These are phyloP conservation scores for Diarsia brunnea DNA, from an alignment of 2,888 invertebrate genomes.

Conservation along the genomic window DNA sequence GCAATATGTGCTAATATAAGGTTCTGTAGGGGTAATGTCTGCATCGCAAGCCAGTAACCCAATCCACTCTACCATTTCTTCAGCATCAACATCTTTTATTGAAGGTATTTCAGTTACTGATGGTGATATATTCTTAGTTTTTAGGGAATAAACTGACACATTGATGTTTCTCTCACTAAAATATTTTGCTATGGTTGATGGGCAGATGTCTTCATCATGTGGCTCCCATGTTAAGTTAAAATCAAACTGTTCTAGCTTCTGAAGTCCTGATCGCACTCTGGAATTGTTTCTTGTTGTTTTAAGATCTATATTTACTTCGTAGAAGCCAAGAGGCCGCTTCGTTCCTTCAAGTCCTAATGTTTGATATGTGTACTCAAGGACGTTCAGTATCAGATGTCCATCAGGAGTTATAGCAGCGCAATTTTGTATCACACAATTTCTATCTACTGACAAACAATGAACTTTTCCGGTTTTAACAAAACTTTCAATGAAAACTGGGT, in stretches of 20 bases:
- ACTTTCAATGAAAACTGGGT: slow-evolving; percentile 80
- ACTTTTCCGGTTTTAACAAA: slow-evolving; percentile 82
- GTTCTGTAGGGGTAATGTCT: slow-evolving; percentile 74
- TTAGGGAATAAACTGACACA: slow-evolving; percentile 73
- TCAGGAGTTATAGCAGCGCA: slow-evolving; percentile 83
- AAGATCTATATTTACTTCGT: slow-evolving; percentile 81
- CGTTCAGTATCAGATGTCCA: slow-evolving; percentile 79
- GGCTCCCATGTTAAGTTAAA: slow-evolving; percentile 83
- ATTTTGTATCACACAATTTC: slow-evolving; percentile 82
- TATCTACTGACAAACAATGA: slow-evolving; percentile 78
- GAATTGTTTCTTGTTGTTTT: slow-evolving; percentile 74
- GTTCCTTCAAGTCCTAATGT: slow-evolving; percentile 85
- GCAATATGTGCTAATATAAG: slow-evolving; percentile 82
- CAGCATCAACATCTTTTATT: slow-evolving; percentile 77
- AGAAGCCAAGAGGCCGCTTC: slow-evolving; percentile 79
- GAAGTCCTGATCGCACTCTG: slow-evolving; percentile 73
- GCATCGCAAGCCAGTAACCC: slow-evolving; percentile 81
- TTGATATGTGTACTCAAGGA: slow-evolving; percentile 81
- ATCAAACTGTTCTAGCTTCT: slow-evolving; percentile 78
- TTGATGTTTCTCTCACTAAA: slow-evolving; percentile 77
- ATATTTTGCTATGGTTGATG: slow-evolving; percentile 86
- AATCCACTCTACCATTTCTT: slow-evolving; percentile 86
- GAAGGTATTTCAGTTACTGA: slow-evolving; percentile 78
- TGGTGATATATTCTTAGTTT: slow-evolving; percentile 73
- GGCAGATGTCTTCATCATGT: slow-evolving; percentile 78